A percentile compares a stretch with the other conserved stretches of the same genome.
Evolutionary conservation across 2,888 invertebrate species (phyloP).

Genomic region (Bhutanitis thaidina): DNA sequence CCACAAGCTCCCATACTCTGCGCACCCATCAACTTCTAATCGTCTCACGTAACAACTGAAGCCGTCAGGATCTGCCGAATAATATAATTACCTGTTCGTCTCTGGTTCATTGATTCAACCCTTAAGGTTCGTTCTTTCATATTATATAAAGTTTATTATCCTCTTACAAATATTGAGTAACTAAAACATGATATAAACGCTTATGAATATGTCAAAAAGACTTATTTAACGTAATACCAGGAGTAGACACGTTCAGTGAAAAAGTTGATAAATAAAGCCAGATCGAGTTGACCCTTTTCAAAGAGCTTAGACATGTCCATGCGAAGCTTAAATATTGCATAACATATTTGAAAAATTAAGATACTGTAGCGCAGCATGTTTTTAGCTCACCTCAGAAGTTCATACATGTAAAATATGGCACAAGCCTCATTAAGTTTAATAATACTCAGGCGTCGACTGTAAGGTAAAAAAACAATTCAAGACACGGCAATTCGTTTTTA

Average conservation of each 20-base stretch:
- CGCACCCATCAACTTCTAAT: conserved; percentile 62
- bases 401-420: conserved; percentile 4
- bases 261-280: conserved; percentile 71
- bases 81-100: conserved; percentile 33
- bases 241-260: conserved; percentile 43
- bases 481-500: conserved; percentile 68
- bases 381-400: not conserved
- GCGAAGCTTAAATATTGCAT: conserved; percentile 68
- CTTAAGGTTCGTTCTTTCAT: conserved; percentile 1
- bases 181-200: not conserved
- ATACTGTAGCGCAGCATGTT: conserved; percentile 1
- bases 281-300: conserved; percentile 76
- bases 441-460: conserved; percentile 17
- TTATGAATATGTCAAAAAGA: conserved; percentile 7
- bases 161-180: not conserved
- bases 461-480: conserved; percentile 55
- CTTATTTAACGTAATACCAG: conserved; percentile 18
- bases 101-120: conserved; percentile 13
- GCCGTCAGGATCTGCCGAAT: conserved; percentile 40
- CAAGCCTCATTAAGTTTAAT: conserved; percentile 18
- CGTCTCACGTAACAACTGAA: conserved; percentile 51
- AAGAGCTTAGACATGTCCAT: conserved; percentile 63
- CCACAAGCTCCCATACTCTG: conserved; percentile 30
- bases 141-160: not conserved
- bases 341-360: conserved; percentile 37